Conservation (phyloP, 1,140 invertebrate genomes). For the Drosophila parabipectinata region DNA sequence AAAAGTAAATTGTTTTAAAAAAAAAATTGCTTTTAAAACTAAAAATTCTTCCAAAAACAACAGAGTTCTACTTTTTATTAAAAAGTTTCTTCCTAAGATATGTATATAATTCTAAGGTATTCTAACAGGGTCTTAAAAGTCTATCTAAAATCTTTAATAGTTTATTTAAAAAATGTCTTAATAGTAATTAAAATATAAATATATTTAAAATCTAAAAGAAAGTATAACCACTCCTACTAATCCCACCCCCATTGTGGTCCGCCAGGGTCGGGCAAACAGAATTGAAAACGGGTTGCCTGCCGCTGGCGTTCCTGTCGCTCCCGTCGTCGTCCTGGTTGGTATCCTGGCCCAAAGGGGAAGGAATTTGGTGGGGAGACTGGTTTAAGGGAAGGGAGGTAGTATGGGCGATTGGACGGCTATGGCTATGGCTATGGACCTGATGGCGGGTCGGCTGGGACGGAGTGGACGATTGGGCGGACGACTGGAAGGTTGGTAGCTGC, state of each 20-base stretch:
- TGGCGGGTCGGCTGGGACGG: not conserved
- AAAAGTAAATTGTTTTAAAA: too few relatives aligned
- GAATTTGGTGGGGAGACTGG: constrained; percentile 28
- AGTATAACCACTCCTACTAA: not conserved
- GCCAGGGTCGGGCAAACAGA: constrained; percentile 59
- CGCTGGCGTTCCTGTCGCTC: constrained; percentile 43
- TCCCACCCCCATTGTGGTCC: constrained; percentile 24
- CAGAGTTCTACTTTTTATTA: too few relatives aligned
- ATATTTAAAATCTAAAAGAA: not conserved
- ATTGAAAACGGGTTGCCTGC: constrained; percentile 76
- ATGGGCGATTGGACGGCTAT: not conserved
- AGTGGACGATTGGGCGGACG: not conserved
- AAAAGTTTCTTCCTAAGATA: too few relatives aligned
- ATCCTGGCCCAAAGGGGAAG: constrained; percentile 15
- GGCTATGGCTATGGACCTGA: not conserved
- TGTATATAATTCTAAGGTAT: too few relatives aligned
- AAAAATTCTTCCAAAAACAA: too few relatives aligned
- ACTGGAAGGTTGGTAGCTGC: constrained; percentile 38
- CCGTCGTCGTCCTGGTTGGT: constrained; percentile 14
- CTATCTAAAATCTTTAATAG: too few relatives aligned
- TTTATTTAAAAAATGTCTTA: too few relatives aligned
- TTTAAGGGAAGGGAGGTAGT: not conserved
- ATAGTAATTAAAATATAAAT: too few relatives aligned
- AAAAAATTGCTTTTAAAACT: too few relatives aligned
- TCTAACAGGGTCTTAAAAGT: too few relatives aligned